A percentile compares a stretch with the other conserved stretches of the same genome.
Conservation (phyloP, 37 sponge, comb jelly and placozoan genomes). For the Haliclona indistincta region DNA sequence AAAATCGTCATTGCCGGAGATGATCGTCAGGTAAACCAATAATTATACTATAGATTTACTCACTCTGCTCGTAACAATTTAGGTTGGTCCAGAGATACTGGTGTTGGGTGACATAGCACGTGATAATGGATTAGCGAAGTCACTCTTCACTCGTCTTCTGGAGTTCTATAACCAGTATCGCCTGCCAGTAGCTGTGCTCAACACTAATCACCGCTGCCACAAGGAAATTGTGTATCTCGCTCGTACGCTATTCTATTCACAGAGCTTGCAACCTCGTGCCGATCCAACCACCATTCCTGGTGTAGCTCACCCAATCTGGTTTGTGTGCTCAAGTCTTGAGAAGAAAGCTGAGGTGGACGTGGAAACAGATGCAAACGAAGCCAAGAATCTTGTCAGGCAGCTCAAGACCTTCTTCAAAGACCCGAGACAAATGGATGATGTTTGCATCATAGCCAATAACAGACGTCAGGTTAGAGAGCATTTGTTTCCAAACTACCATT, state of each 20-base stretch:
- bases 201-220: constrained; percentile 29
- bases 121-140: constrained; percentile 2
- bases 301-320: neutral
- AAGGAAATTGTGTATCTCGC: constrained; percentile 5
- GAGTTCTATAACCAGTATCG: constrained; percentile 1
- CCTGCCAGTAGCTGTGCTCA: neutral
- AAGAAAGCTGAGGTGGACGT: neutral
- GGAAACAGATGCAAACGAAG: neutral
- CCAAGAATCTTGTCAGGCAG: neutral
- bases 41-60: neutral
- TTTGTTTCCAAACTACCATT: too few species aligned
- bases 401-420: too few species aligned
- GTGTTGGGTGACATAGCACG: constrained; percentile 14
- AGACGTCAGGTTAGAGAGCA: constrained; percentile 40
- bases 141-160: neutral
- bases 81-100: constrained; percentile 4
- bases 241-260: too few species aligned
- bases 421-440: neutral
- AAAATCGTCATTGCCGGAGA: constrained; percentile 22
- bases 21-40: constrained; percentile 6
- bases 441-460: constrained; percentile 43
- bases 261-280: too few species aligned
- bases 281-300: neutral
- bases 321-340: constrained; percentile 18
- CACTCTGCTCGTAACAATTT: neutral